phyloP scores from a whole-genome alignment of 2,797 vertebrate species.

The Smutsia temminckii region DNA sequence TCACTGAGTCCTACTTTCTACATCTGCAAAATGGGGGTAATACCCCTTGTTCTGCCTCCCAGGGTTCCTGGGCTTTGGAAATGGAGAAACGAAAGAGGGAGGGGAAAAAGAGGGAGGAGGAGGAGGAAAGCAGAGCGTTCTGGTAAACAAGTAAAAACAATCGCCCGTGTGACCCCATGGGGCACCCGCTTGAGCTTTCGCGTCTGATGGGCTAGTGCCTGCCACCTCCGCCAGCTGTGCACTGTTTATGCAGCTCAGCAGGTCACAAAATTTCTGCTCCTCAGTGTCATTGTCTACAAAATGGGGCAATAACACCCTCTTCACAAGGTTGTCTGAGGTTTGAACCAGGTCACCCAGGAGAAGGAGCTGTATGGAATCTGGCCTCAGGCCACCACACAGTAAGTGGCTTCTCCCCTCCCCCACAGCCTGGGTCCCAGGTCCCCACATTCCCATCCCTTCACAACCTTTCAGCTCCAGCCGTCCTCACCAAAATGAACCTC shows the following conservation, averaged over 20 bases:
- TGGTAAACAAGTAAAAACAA: not conserved
- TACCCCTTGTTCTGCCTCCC: too few relatives aligned
- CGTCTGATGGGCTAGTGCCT: accelerated
- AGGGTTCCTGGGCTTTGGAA: not conserved
- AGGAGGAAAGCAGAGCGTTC: not conserved
- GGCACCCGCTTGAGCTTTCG: not conserved
- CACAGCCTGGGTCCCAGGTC: not conserved
- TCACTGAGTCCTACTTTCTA: not conserved
- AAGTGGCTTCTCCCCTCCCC: not conserved
- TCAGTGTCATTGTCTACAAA: constrained; percentile 10
- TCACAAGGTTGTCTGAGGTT: not conserved
- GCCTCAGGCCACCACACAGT: not conserved
- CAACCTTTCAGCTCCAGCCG: constrained; percentile 60
- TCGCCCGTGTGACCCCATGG: not conserved
- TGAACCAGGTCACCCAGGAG: not conserved
- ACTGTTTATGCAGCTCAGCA: not conserved
- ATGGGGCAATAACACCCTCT: not conserved
- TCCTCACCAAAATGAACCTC: constrained; percentile 82
- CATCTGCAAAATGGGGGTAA: not conserved
- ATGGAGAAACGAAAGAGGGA: not conserved
- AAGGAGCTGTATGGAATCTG: accelerated
- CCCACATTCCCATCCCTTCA: constrained; percentile 67
- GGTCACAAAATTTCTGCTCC: not conserved
- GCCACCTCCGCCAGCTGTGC: accelerated
- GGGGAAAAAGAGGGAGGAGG: not conserved